A percentile compares a stretch with the other conserved stretches of the same genome.
phyloP scores from a whole-genome alignment of 2,888 invertebrate species.

The Tipula lateralis region DNA sequence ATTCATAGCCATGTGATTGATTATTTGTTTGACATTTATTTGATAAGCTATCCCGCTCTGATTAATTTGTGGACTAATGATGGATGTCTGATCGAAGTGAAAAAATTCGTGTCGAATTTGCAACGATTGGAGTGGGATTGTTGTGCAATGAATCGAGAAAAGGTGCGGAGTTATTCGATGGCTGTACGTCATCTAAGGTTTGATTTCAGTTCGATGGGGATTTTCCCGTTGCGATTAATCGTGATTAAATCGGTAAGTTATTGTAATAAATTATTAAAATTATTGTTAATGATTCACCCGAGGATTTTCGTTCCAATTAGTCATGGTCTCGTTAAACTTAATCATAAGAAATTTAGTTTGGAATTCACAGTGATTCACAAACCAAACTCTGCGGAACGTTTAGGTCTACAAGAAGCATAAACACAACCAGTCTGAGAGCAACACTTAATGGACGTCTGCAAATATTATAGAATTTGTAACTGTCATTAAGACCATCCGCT shows the following conservation, averaged over 20 bases:
- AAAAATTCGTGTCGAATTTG: not conserved
- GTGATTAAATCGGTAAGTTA: not conserved
- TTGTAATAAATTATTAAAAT: not conserved
- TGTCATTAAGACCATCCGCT: no score
- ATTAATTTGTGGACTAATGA: not conserved
- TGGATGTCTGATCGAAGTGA: not conserved
- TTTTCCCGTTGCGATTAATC: not conserved
- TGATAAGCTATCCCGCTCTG: not conserved
- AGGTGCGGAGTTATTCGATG: not conserved
- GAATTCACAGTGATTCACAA: not conserved
- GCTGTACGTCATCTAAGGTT: not conserved
- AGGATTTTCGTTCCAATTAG: no score
- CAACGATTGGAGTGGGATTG: not conserved
- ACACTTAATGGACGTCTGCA: no score
- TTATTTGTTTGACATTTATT: not conserved
- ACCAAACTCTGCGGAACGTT: not conserved
- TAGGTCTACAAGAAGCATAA: no score
- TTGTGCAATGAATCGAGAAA: not conserved
- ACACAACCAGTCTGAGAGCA: no score
- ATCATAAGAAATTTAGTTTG: no score
- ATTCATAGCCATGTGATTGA: not conserved
- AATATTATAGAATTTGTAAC: no score
- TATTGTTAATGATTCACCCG: not conserved
- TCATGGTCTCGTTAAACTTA: no score
- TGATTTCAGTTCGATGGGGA: not conserved